These are phyloP conservation scores for Temnothorax rugatulus DNA, from an alignment of 2,888 invertebrate species.

Conservation along the genomic window DNA sequence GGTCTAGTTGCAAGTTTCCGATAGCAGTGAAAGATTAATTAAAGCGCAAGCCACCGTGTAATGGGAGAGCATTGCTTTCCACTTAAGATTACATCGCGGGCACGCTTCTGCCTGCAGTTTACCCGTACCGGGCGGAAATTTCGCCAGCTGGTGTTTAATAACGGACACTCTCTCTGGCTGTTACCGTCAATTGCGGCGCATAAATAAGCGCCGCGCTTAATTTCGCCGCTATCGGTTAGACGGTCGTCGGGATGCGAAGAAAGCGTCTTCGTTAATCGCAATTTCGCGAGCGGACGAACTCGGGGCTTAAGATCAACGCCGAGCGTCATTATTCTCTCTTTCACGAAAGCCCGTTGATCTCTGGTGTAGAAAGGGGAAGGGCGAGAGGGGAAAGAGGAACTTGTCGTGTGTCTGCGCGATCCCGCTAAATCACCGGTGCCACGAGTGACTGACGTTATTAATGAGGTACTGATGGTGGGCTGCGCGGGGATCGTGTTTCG, in stretches of 20 bases:
- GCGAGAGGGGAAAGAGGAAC: background rate
- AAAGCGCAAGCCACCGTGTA: conserved; percentile 71
- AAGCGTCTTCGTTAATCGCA: conserved; percentile 67
- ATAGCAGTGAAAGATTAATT: conserved; percentile 75
- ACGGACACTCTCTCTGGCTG: conserved; percentile 53
- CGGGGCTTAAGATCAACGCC: conserved; percentile 63
- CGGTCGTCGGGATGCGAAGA: conserved; percentile 22
- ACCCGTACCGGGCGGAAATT: conserved; percentile 47
- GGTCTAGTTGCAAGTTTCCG: conserved; percentile 64
- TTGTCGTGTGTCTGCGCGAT: conserved; percentile 55
- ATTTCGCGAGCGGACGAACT: conserved; percentile 49
- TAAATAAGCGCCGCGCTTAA: conserved; percentile 58
- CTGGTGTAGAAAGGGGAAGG: background rate
- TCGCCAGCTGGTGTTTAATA: conserved; percentile 68
- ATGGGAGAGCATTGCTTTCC: conserved; percentile 76
- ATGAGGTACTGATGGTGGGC: conserved; percentile 79
- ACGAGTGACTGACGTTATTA: conserved; percentile 78
- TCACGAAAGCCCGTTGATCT: conserved; percentile 49
- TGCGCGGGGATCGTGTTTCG: conserved; percentile 76
- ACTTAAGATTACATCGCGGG: conserved; percentile 70
- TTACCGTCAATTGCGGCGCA: conserved; percentile 58
- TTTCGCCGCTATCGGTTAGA: conserved; percentile 37
- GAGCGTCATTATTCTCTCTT: conserved; percentile 70
- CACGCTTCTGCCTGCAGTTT: conserved; percentile 33
- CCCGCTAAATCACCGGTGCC: conserved; percentile 71